Base-by-base conservation (phyloP, 2,113 vertebrate genomes). In the Mirounga angustirostris region DNA sequence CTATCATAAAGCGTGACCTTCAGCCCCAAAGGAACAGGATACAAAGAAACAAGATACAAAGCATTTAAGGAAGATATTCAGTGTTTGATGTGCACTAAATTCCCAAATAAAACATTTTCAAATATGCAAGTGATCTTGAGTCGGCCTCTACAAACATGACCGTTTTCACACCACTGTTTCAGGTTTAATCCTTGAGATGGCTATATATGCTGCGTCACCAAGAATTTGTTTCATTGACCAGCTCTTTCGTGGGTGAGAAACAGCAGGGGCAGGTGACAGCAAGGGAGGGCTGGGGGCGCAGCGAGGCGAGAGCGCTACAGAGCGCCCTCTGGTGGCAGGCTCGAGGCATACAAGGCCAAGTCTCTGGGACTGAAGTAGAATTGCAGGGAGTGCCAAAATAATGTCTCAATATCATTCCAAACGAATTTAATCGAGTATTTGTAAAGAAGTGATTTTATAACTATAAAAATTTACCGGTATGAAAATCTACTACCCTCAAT, bases 251-350 rank as follows among this genome's bases (percentile, higher is more conserved):
- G 71, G 28, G 13, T 26, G 43, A 89, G 89, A 56, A 78, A 14
- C 0, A 7, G 26, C 65, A 8, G 1, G 33, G 28, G 21, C 88
- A 9, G 15, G 24, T 28, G 54, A 24, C 26, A 0, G 0, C 6
- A 11, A 46, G 15, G 28, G 26, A 33, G 46, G 24, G 10, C 28
- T 13, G 5, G 21, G 18, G n/a, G 28, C 26, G 10, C 12, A 0
- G 16, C 46, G 7, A 40, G 15, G 33, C 5, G 59, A 21, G 59
- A 61, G 33, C 16, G 4, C 43, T 76, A 3, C 40, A 19, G 85
- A 7, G 69, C 33, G 40, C 82, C 95, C 88, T 74, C 92, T 96
- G 73, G 33, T 26, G 91, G 92, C 63, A 15, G 18, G 74, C 43
- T 40, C 56, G 74, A 54, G 54, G 73, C 30, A 6, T 11, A 36